Conservation (phyloP, 2,797 vertebrate genomes). For the Rhinogobio ventralis region DNA sequence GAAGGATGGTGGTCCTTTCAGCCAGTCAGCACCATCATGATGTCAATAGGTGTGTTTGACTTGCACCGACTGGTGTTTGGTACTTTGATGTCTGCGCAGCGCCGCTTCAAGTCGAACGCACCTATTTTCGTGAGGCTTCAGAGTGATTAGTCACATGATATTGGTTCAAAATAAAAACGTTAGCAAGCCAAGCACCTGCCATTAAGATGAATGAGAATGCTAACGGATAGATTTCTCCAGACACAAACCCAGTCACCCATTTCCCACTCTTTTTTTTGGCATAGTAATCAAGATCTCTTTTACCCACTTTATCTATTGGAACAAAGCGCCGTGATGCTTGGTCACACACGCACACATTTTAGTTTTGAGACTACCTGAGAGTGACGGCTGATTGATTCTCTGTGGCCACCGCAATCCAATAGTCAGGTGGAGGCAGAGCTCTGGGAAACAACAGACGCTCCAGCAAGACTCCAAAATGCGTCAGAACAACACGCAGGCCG, state of each 20-base stretch:
- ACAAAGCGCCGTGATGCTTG: constrained; percentile 60
- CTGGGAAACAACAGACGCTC: constrained; percentile 19
- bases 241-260: constrained; percentile 5
- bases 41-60: background rate
- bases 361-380: constrained; percentile 48
- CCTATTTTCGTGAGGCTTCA: background rate
- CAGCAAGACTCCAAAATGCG: background rate
- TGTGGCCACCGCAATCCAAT: constrained; percentile 41
- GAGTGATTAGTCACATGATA: constrained; percentile 7
- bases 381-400: constrained; percentile 53
- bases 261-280: constrained; percentile 56
- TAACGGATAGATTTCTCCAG: constrained; percentile 20
- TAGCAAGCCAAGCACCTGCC: constrained; percentile 24
- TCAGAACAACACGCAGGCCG: background rate
- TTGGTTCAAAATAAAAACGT: background rate
- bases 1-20: background rate
- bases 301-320: constrained; percentile 58
- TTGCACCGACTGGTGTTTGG: background rate
- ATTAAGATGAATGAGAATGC: constrained; percentile 9
- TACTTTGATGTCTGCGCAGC: background rate
- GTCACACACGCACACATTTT: constrained; percentile 52
- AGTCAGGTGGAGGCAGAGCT: constrained; percentile 27
- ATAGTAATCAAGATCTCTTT: constrained; percentile 61
- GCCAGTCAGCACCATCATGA: background rate
- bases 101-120: background rate